Evolutionary conservation across 2,797 vertebrate genomes (phyloP).

Genomic region (Takifugu rubripes): DNA sequence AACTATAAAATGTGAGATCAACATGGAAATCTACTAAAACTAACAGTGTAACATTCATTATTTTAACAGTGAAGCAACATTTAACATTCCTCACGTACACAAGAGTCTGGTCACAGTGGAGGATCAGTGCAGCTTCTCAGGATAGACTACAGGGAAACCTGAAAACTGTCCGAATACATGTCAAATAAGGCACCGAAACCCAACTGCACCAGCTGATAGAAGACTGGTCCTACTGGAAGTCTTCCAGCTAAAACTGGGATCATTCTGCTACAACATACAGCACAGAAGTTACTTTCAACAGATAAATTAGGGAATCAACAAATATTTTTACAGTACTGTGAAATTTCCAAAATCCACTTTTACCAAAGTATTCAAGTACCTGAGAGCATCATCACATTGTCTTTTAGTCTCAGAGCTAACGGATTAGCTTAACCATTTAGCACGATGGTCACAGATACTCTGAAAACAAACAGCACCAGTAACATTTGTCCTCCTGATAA

Average conservation of each 20-base stretch:
- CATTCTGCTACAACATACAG: not conserved
- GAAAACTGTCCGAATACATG: not conserved
- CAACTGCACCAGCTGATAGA: not conserved
- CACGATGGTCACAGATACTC: slow-evolving; percentile 12
- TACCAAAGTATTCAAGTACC: slow-evolving; percentile 66
- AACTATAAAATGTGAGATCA: slow-evolving; percentile 33
- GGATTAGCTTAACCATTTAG: slow-evolving; percentile 18
- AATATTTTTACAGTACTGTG: slow-evolving; percentile 66
- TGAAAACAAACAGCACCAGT: slow-evolving; percentile 16
- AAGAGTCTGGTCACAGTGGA: not conserved
- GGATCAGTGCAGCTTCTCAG: no score
- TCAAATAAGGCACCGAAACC: slow-evolving; percentile 7
- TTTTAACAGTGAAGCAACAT: slow-evolving; percentile 75
- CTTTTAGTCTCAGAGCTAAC: slow-evolving; percentile 7
- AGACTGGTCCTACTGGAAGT: not conserved
- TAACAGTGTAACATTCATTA: slow-evolving; percentile 76
- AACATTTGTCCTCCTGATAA: slow-evolving; percentile 5
- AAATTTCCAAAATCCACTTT: slow-evolving; percentile 45
- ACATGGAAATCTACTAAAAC: slow-evolving; percentile 37
- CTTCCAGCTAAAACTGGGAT: not conserved
- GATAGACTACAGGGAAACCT: no score
- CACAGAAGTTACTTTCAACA: slow-evolving; percentile 1
- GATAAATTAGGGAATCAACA: slow-evolving; percentile 15
- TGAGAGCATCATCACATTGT: slow-evolving; percentile 40
- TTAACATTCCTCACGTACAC: slow-evolving; percentile 59